Conservation (phyloP, 2,797 vertebrate genomes). For the Schizothorax lantsangensis region DNA sequence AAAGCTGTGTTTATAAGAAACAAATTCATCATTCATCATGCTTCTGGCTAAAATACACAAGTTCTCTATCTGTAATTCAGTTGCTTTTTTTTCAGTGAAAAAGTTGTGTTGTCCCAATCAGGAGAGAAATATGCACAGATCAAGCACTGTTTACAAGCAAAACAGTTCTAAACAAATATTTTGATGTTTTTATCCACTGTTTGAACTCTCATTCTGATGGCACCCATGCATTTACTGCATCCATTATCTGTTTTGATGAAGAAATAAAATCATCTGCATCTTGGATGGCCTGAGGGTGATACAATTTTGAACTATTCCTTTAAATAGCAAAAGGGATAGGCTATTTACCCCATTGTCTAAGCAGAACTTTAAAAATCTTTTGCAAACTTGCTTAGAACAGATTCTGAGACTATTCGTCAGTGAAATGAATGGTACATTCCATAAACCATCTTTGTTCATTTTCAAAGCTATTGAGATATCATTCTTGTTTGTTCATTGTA, state of each 20-base stretch:
- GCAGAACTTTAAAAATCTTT: neutral
- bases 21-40: neutral
- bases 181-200: neutral
- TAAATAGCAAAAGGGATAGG: neutral
- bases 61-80: neutral
- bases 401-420: slow-evolving; percentile 42
- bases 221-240: neutral
- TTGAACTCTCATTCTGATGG: neutral
- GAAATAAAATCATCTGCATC: neutral
- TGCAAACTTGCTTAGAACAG: slow-evolving; percentile 11
- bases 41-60: neutral
- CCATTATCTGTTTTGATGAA: no score
- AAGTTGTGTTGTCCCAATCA: neutral
- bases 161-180: neutral
- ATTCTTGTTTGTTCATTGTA: slow-evolving; percentile 50
- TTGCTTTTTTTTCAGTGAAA: neutral
- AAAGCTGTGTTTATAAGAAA: neutral
- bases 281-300: neutral
- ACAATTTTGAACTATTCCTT: neutral
- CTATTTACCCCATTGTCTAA: neutral
- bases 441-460: slow-evolving; percentile 37
- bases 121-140: neutral
- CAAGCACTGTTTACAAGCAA: neutral
- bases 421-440: slow-evolving; percentile 20
- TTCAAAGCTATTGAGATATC: slow-evolving; percentile 7